phyloP scores from a whole-genome alignment of 2,888 invertebrate genomes.

The Tuberolachnus salignus region DNA sequence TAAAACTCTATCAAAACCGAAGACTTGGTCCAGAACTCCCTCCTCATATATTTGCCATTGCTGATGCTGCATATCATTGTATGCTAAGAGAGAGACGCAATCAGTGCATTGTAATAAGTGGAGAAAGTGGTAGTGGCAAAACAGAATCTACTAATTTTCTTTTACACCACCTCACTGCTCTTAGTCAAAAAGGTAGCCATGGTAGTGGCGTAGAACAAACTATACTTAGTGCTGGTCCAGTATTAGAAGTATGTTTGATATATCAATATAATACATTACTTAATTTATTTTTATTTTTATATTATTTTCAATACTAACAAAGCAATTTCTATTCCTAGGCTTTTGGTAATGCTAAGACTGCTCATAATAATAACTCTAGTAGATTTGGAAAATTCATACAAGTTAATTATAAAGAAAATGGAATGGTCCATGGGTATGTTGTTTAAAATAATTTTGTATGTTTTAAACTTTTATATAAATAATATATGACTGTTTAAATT shows the following conservation, averaged over 20 bases:
- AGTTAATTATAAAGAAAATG: conserved; percentile 97
- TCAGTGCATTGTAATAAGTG: conserved; percentile 94
- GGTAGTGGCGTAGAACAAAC: conserved; percentile 97
- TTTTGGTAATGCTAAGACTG: conserved; percentile 98
- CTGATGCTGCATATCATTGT: conserved; percentile 91
- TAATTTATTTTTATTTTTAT: conserved; percentile 7
- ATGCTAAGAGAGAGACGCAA: conserved; percentile 91
- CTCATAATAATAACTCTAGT: conserved; percentile 96
- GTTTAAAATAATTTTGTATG: not conserved
- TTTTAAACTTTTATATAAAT: not conserved
- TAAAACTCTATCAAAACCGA: conserved; percentile 92
- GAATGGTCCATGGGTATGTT: conserved; percentile 92
- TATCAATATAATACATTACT: not conserved
- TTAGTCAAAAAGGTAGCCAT: conserved; percentile 92
- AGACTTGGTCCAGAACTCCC: conserved; percentile 86
- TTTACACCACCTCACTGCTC: conserved; percentile 90
- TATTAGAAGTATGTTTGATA: conserved; percentile 72
- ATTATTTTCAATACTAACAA: not conserved
- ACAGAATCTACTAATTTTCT: conserved; percentile 96
- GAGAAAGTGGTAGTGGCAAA: conserved; percentile 94
- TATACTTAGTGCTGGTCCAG: conserved; percentile 93
- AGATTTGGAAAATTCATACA: conserved; percentile 97
- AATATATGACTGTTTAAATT: not conserved
- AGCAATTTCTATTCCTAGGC: conserved; percentile 66
- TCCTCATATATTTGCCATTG: conserved; percentile 96